These are phyloP conservation scores for Aix galericulata DNA, from an alignment of 2,113 vertebrate species.

Conservation along the genomic window DNA sequence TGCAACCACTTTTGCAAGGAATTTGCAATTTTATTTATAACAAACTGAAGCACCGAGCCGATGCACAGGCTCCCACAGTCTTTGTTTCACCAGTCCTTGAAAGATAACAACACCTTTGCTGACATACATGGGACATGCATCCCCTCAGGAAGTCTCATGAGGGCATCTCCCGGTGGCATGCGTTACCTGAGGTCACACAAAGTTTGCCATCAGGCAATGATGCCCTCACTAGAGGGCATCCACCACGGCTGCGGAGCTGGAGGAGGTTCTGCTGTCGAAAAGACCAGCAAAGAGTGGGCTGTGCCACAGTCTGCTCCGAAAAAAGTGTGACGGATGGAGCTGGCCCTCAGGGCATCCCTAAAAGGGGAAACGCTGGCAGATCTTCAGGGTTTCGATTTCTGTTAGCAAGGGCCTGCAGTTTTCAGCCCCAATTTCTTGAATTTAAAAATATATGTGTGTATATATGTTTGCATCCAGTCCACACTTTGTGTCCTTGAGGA, in stretches of 20 bases:
- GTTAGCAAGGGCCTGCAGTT: background rate
- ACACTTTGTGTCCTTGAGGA: background rate
- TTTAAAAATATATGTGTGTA: background rate
- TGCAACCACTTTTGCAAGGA: background rate
- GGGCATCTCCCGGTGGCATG: fast-evolving
- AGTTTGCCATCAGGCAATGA: background rate
- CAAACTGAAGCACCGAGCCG: background rate
- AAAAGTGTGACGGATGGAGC: background rate
- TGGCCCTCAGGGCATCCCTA: background rate
- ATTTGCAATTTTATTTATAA: background rate
- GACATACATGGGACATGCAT: background rate
- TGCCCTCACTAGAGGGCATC: too few relatives aligned
- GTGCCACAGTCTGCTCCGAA: background rate
- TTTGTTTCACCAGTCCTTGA: background rate
- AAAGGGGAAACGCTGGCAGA: background rate
- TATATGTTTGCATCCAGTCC: background rate
- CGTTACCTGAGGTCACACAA: fast-evolving
- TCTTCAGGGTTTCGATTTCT: background rate
- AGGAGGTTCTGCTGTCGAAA: background rate
- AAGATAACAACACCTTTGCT: background rate
- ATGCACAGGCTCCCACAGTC: too few relatives aligned
- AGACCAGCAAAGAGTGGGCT: background rate
- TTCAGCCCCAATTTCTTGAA: background rate
- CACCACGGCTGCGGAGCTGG: fast-evolving
- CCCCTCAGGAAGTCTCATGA: background rate